Percentiles rank a stretch among this genome's conserved stretches.
Conservation (phyloP, 2,113 vertebrate genomes). For the Ammospiza nelsoni region DNA sequence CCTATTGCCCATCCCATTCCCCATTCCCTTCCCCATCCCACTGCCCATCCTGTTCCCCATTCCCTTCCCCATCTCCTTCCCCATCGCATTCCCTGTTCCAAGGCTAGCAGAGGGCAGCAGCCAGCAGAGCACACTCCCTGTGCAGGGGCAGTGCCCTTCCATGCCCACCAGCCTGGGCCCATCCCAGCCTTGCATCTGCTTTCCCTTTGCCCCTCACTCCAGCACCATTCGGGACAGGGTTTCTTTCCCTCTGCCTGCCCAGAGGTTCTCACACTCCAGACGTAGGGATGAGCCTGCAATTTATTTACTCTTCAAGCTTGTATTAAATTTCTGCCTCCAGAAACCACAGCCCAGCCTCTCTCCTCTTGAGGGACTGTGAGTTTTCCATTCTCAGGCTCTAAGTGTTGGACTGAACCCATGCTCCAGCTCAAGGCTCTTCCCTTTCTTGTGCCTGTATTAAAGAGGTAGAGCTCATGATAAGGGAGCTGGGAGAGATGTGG, state of each 20-base stretch:
- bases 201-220: not conserved
- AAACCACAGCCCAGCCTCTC: conserved; percentile 25
- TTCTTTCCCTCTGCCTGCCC: not conserved
- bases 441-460: not conserved
- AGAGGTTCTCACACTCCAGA: not conserved
- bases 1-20: not conserved
- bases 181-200: not conserved
- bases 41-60: accelerated
- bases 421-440: not conserved
- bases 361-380: not conserved
- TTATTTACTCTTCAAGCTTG: conserved; percentile 14
- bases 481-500: not conserved
- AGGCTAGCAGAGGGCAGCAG: not conserved
- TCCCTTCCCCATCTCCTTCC: not conserved
- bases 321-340: conserved; percentile 42
- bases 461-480: not conserved
- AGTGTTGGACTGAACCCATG: not conserved
- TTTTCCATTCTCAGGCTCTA: conserved; percentile 53
- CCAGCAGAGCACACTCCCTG: not conserved
- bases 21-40: too few relatives aligned
- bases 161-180: not conserved
- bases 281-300: not conserved
- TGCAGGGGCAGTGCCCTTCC: not conserved
- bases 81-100: not conserved
- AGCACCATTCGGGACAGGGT: not conserved